Base-by-base conservation (phyloP, 2,888 invertebrate species). In the Acrobasis consociella region DNA sequence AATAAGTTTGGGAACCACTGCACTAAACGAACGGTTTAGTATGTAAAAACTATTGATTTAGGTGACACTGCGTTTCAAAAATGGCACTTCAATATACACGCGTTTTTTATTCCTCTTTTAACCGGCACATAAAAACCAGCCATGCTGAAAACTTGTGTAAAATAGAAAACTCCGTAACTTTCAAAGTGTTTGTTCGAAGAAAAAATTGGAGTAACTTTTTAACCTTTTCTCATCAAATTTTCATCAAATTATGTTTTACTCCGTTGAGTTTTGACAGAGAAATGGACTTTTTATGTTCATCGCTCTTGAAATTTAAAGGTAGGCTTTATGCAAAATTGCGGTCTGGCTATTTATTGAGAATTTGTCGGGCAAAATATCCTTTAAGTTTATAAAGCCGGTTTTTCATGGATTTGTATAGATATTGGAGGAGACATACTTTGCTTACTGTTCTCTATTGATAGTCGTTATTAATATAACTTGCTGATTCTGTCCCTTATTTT, bases 191-290 rank as follows among this genome's bases (percentile, higher is more conserved):
- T 71, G 71, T 73, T 69, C 68, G 69, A 73, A 76, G 74, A 78
- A 79, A 52, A 50, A 62, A 80, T 76, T 77, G 75, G 72, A 67
- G 74, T 72, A 81, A 81, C 78, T 81, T 82, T 82, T 81, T 79
- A 82, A 82, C 77, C 73, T 75, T 69, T 74, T 72, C 68, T 78
- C 76, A 75, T 80, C 75, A 80, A 79, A 80, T 80, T 76, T 72
- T 81, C 77, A 76, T 82, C 75, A 80, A 79, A 82, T 82, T 76
- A 78, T 78, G 73, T 75, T 77, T 70, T 72, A 71, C 67, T 66
- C 66, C 68, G 67, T 66, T 67, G 67, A 70, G 73, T 71, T 75
- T 75, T 76, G 71, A 64, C 67, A 68, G 62, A 62, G 68, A 62
- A 65, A 69, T 65, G 72, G 72, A 70, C 75, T 76, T 77, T 76